Base-by-base conservation (phyloP, 35 echinoderm and acorn worm genomes). In the Strongylocentrotus purpuratus region DNA sequence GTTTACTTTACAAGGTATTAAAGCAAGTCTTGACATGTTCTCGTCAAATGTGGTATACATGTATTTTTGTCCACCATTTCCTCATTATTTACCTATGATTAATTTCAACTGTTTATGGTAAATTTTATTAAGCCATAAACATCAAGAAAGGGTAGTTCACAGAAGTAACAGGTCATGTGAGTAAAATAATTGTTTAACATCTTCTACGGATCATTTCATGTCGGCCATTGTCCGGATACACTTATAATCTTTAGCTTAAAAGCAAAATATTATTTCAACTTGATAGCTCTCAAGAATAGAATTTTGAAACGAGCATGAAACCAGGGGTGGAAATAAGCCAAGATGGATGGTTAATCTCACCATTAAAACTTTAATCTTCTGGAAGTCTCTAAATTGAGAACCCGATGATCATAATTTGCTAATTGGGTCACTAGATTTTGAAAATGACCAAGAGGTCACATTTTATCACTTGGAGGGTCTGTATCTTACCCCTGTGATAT, bases 281-380 rank as follows among this genome's bases (percentile, higher is more conserved):
- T n/a, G 20, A 78, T n/a, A 78, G 65, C 22, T 78, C 8, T 10
- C 13, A 50, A 50, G 47, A 78, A 22, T 78, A 28, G 25, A 22
- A 28, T 4, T 78, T 18, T 4, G 8, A n/a, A 22, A 78, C 65
- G n/a, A 78, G 65, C 20, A 78, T 8, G 4, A 78, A 0, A n/a
- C 22, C 65, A 78, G 65, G 48, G 65, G 65, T 78, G 18, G 65
- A 78, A 28, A 78, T 78, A n/a, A 78, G 65, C 65, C 25, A 78
- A 78, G 65, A 78, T 78, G 65, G 65, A 78, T 3, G 65, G 65
- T 78, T 78, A 78, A 78, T 78, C 65, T n/a, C 20, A 78, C 28
- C 65, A 78, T 78, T 78, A 78, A 78, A 78, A 78, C 65, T 78
- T 78, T 78, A 28, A 78, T 78, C 65, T 78, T 78, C 65, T 78